Evolutionary conservation across 2,888 invertebrate species (phyloP).

Genomic region (Hemaris fuciformis): DNA sequence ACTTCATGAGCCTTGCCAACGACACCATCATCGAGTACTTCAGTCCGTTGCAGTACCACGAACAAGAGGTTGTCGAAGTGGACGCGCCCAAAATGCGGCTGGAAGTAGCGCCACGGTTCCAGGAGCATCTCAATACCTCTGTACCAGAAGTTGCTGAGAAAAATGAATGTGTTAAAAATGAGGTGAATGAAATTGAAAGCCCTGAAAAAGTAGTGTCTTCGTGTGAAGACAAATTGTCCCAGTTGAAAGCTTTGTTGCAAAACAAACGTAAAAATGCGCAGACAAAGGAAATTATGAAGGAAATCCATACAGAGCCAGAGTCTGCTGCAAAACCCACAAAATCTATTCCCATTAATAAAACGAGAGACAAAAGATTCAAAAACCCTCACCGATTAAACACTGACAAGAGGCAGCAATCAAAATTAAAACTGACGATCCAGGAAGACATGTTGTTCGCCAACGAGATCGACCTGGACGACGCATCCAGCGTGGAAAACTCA

Average conservation of each 20-base stretch:
- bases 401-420: constrained; percentile 42
- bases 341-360: constrained; percentile 31
- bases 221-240: constrained; percentile 67
- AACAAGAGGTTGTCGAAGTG: constrained; percentile 39
- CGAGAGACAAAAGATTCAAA: constrained; percentile 48
- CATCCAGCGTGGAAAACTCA: constrained; percentile 47
- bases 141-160: background rate
- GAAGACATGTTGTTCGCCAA: constrained; percentile 53
- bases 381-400: constrained; percentile 39
- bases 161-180: no score
- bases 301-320: constrained; percentile 4
- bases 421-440: constrained; percentile 43
- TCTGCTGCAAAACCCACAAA: constrained; percentile 24
- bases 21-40: constrained; percentile 47
- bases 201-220: constrained; percentile 21
- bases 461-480: constrained; percentile 48
- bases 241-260: constrained; percentile 55
- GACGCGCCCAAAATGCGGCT: constrained; percentile 49
- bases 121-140: no score
- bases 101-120: constrained; percentile 27
- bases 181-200: constrained; percentile 14
- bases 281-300: constrained; percentile 12
- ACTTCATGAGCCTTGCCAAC: constrained; percentile 49
- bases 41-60: constrained; percentile 44
- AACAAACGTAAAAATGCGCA: constrained; percentile 39